Base-by-base conservation (phyloP, 1,140 invertebrate species). In the Tigriopus japonicus region DNA sequence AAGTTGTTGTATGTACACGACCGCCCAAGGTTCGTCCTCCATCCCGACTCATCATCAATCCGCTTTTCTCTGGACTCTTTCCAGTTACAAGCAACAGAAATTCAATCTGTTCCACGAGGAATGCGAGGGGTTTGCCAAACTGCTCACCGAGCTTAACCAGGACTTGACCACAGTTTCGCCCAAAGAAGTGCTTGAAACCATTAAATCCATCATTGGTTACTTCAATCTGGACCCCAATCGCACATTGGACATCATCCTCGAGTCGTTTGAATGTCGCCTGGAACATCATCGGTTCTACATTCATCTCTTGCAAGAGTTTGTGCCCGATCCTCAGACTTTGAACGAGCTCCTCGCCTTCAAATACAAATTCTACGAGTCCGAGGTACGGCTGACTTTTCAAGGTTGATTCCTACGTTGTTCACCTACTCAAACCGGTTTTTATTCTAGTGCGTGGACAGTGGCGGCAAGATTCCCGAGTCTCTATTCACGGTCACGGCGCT, bases 181-280 rank as follows among this genome's bases (percentile, higher is more conserved):
- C 10, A 21, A 40, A 13, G 23, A 19, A 54, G 53, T 14, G n/a
- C 55, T 62, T 15, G 14, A 59, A 53, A 60, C 56, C 56, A 54
- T 42, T 19, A 63, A 61, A 59, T 63, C 64, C 63, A 69, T 80
- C 56, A 59, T 71, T 93, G 93, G 95, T 68, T 96, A 91, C 72
- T 98, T 98, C 69, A 96, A 98, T 76, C 78, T 99, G 67, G 95
- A 99, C 75, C 96, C 96, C 17, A 98, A 98, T 71, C 78, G 96
- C 68, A 93, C 98, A 0, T 73, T 98, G 62, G 95, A 98, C 70
- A 84, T 98, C 59, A 85, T 98, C 63, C 75, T 99, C 60, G 94
- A 98, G 74, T 87, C 88, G 13, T 97, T 98, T 77, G 94, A 98
- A 72, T 85, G 83, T 65, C 81, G 86, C 61, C 82, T 85, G 7